Evolutionary conservation across 53 echinoderm and acorn worm species (phyloP).

Genomic region (Astropecten irregularis): DNA sequence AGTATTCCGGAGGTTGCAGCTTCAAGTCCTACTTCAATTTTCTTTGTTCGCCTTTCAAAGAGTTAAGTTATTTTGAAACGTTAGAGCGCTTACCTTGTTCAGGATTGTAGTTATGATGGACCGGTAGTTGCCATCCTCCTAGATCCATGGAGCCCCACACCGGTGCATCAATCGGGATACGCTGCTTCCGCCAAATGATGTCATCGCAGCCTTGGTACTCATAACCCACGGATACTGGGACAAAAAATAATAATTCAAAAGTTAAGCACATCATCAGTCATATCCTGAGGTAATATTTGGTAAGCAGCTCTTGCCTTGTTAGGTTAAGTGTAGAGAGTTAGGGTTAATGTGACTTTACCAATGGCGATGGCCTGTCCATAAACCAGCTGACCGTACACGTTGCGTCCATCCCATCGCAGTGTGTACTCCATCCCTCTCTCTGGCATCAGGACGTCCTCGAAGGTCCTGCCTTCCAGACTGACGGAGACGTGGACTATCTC

Average conservation of each 20-base stretch:
- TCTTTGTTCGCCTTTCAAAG: no score
- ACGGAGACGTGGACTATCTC: slow-evolving; percentile 81
- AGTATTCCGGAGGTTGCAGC: no score
- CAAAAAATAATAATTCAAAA: background rate
- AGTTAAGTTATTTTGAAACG: no score
- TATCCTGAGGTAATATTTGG: no score
- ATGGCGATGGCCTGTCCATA: slow-evolving; percentile 83
- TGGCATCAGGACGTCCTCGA: slow-evolving; percentile 63
- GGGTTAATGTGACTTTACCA: no score
- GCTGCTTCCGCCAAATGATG: slow-evolving; percentile 80
- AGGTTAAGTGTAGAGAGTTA: no score
- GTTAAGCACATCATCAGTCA: background rate
- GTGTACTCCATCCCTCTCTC: slow-evolving; percentile 69
- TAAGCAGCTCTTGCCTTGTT: no score
- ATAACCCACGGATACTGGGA: slow-evolving; percentile 91
- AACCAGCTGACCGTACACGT: slow-evolving; percentile 84
- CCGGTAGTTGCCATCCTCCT: slow-evolving; percentile 84
- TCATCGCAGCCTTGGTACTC: slow-evolving; percentile 88
- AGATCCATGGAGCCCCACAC: slow-evolving; percentile 78
- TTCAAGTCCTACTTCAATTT: no score
- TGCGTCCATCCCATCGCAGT: slow-evolving; percentile 78
- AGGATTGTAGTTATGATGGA: slow-evolving; percentile 91
- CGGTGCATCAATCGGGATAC: slow-evolving; percentile 64
- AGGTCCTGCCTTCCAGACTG: slow-evolving; percentile 71
- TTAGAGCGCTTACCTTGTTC: slow-evolving; percentile 85